Percentiles rank a stretch among this genome's conserved stretches.
These are phyloP conservation scores for Montipora foliosa DNA, from an alignment of 64 coral and sea anemone species.

Conservation along the genomic window DNA sequence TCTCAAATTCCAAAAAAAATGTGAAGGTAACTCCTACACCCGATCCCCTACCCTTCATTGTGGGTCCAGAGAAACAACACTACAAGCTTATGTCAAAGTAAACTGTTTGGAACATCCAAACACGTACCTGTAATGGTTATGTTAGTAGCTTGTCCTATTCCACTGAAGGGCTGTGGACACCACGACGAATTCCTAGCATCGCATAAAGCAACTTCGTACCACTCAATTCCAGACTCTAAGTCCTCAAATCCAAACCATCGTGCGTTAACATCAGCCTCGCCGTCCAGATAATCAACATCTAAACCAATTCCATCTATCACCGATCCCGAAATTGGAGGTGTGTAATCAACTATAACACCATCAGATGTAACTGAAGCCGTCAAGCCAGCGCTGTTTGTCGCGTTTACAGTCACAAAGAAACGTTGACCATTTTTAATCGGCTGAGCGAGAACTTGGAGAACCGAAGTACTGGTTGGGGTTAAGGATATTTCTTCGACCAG, in stretches of 20 bases:
- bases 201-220: slow-evolving; percentile 86
- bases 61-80: too few species aligned
- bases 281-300: slow-evolving; percentile 74
- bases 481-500: slow-evolving; percentile 30
- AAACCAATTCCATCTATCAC: slow-evolving; percentile 72
- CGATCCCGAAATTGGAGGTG: slow-evolving; percentile 67
- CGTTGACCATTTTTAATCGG: slow-evolving; percentile 72
- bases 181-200: slow-evolving; percentile 63
- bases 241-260: slow-evolving; percentile 83
- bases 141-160: slow-evolving; percentile 52
- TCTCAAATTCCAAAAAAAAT: too few species aligned
- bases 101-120: neutral
- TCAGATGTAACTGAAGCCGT: slow-evolving; percentile 74
- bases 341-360: slow-evolving; percentile 87
- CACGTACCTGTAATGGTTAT: slow-evolving; percentile 69
- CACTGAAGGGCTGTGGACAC: slow-evolving; percentile 74
- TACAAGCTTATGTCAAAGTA: neutral
- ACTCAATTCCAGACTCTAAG: slow-evolving; percentile 77
- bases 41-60: too few species aligned
- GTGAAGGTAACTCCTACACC: too few species aligned
- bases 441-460: slow-evolving; percentile 26
- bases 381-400: slow-evolving; percentile 84
- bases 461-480: slow-evolving; percentile 22
- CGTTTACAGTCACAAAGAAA: slow-evolving; percentile 77
- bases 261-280: slow-evolving; percentile 58